Base-by-base conservation (phyloP, 2,888 invertebrate species). In the Drosophila neonasuta region DNA sequence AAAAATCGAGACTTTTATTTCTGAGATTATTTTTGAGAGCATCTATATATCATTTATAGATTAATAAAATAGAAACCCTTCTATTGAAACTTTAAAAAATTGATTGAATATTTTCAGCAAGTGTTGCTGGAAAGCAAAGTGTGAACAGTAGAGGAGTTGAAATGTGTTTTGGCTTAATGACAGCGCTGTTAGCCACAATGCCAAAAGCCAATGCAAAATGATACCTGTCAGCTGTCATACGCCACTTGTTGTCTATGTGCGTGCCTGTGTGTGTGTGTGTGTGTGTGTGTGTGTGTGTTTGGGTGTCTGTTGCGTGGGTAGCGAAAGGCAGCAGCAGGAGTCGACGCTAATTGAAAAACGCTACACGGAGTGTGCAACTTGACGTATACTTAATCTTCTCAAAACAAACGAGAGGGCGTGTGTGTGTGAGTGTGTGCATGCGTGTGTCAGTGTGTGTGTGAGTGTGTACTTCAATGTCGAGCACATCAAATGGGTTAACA, bases 371-470 rank as follows among this genome's bases (percentile, higher is more conserved):
- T 80, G 59, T 78, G 59, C 80, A 71, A 71, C 80, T 85, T 85
- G 81, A 82, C 85, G 85, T 85, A 85, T 78, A 81, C 81, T 81
- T 81, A 82, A 82, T 85, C 81, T 80, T 73, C 57, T 56, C 41
- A 44, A 46, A 65, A 58, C 57, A 61, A 34, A 45, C 57, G 66
- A 13, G 51, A 15, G 52, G 24, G 36, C 17, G 66, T 48, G 39
- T 41, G 36, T 15, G 15, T 20, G 39, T 62, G n/a, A 42, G 63
- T 52, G 50, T 55, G 44, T 36, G 55, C 44, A 50, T 56, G 66
- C 58, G 61, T 57, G 46, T 64, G 57, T 58, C 13, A 44, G 13
- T 41, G 36, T 45, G 45, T 54, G 34, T 67, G 30, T 46, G 42
- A 49, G 34, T 67, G 30, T 50, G 63, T 61, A 52, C 62, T 63